phyloP scores from a whole-genome alignment of 2,888 invertebrate species.

The Tetheella fluctuosa region DNA sequence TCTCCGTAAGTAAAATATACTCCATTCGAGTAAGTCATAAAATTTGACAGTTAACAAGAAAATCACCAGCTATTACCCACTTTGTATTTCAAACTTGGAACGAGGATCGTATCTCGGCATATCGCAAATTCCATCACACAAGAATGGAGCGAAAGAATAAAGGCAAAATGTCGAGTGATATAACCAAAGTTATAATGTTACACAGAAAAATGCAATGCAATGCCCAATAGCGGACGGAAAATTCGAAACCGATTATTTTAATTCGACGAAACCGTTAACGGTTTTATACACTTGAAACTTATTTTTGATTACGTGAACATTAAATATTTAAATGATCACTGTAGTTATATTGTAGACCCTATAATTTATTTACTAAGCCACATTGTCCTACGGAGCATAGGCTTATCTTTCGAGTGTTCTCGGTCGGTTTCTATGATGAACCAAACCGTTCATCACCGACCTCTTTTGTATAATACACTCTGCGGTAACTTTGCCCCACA shows the following conservation, averaged over 20 bases:
- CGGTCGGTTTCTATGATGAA: too few relatives aligned
- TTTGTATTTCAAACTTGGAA: not conserved
- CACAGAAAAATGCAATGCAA: conserved; percentile 14
- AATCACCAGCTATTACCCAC: conserved; percentile 7
- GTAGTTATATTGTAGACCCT: not conserved
- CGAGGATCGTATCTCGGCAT: not conserved
- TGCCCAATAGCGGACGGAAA: conserved; percentile 21
- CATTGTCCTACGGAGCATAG: not conserved
- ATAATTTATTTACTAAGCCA: not conserved
- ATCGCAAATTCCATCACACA: conserved; percentile 9
- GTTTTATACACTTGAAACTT: conserved; percentile 27
- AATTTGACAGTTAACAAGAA: conserved; percentile 8
- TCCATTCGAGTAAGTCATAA: not conserved
- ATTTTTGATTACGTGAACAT: conserved; percentile 6
- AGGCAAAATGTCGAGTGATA: conserved; percentile 11
- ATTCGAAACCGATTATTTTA: conserved; percentile 41
- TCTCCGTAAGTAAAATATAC: not conserved
- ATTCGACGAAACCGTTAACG: conserved; percentile 48
- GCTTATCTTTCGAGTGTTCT: too few relatives aligned
- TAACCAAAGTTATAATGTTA: conserved; percentile 26
- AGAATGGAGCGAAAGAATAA: not conserved
- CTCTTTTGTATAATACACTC: too few relatives aligned
- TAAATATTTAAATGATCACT: not conserved
- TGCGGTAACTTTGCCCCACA: too few relatives aligned
- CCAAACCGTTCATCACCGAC: too few relatives aligned